A percentile compares a stretch with the other conserved stretches of the same genome.
phyloP scores from a whole-genome alignment of 30 jellyfish, hydroid and myxozoan genomes.

The Cassiopea xamachana region DNA sequence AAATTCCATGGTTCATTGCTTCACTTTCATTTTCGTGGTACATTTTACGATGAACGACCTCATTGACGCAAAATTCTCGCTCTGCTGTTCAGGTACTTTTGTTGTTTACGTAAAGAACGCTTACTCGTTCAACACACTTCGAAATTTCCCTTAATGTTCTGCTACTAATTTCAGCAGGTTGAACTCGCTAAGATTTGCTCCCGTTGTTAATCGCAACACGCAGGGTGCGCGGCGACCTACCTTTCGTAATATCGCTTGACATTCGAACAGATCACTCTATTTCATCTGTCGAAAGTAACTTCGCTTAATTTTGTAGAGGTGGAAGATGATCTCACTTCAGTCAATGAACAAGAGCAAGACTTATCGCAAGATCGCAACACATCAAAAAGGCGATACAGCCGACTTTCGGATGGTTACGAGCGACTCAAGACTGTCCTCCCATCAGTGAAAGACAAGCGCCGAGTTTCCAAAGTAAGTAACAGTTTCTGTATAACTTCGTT shows the following conservation, averaged over 20 bases:
- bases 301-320: constrained; percentile 33
- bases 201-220: neutral
- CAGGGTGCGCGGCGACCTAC: neutral
- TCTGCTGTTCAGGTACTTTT: constrained; percentile 13
- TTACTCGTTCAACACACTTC: neutral
- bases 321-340: constrained; percentile 92
- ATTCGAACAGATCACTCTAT: neutral
- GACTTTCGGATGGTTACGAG: constrained; percentile 99
- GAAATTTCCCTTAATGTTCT: neutral
- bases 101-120: neutral
- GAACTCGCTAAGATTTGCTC: neutral
- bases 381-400: constrained; percentile 97
- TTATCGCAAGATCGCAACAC: constrained; percentile 91
- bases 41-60: constrained; percentile 13
- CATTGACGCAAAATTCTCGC: neutral
- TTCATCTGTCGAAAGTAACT: neutral
- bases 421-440: constrained; percentile 96
- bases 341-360: constrained; percentile 94
- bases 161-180: neutral
- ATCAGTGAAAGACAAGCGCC: constrained; percentile 96
- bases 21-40: neutral
- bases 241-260: too few species aligned
- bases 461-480: constrained; percentile 92
- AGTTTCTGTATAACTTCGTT: too few species aligned
- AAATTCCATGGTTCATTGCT: neutral